Percentiles rank a stretch among this genome's conserved stretches.
Conservation (phyloP, 2,888 invertebrate genomes). For the Sepioteuthis lessoniana region DNA sequence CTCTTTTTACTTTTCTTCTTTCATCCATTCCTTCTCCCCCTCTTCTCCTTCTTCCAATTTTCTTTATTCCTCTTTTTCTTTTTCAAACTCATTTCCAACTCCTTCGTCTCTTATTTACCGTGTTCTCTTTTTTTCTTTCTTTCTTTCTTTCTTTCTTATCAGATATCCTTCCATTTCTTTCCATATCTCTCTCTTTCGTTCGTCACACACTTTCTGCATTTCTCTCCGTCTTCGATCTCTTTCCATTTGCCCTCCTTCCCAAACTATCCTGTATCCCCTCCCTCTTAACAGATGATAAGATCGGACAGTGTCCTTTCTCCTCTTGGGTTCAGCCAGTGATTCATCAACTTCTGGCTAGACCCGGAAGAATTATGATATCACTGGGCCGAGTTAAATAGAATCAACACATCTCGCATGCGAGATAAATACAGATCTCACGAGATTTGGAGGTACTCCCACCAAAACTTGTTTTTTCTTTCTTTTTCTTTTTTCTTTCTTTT, state of each 20-base stretch:
- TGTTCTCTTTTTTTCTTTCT: not conserved
- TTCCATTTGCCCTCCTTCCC: no score
- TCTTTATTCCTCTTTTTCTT: not conserved
- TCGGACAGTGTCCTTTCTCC: not conserved
- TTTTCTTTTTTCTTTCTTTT: not conserved
- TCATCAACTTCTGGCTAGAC: not conserved
- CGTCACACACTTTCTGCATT: no score
- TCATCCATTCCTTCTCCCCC: not conserved
- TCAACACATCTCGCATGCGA: constrained; percentile 33
- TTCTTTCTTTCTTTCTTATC: not conserved
- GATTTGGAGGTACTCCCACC: not conserved
- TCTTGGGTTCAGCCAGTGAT: not conserved
- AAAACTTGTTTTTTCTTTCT: not conserved
- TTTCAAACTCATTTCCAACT: not conserved
- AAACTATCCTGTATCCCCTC: not conserved
- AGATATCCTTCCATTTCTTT: not conserved
- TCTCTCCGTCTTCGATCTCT: no score
- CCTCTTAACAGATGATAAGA: constrained; percentile 4
- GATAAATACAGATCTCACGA: not conserved
- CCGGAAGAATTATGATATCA: not conserved
- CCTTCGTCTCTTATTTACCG: not conserved
- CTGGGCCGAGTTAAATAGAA: not conserved
- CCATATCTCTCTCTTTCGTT: not conserved
- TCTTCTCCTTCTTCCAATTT: not conserved
- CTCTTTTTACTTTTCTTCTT: not conserved